Evolutionary conservation across 2,113 vertebrate genomes (phyloP).

Genomic region (Eulemur macaco): DNA sequence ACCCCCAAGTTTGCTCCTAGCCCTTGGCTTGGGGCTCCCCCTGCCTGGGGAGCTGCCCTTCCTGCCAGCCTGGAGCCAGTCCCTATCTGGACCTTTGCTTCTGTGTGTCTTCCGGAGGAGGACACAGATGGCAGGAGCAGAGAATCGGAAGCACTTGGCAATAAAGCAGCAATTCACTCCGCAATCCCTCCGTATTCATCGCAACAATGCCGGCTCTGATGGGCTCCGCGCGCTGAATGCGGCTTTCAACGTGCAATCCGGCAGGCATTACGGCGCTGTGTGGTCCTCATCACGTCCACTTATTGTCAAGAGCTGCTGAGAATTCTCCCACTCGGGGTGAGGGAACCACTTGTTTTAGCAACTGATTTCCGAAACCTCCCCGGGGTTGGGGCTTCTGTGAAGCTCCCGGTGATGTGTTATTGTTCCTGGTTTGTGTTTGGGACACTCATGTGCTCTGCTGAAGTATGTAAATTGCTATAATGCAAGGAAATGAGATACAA

Average conservation of each 20-base stretch:
- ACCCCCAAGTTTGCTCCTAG: neutral
- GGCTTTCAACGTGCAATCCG: conserved; percentile 88
- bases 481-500: conserved; percentile 86
- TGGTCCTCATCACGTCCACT: conserved; percentile 87
- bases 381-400: conserved; percentile 69
- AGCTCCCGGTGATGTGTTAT: conserved; percentile 80
- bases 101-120: conserved; percentile 75
- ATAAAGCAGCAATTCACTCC: conserved; percentile 84
- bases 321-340: conserved; percentile 83
- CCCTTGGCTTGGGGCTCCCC: conserved; percentile 21
- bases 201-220: conserved; percentile 88
- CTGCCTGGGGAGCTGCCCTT: neutral
- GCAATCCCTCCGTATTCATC: conserved; percentile 88
- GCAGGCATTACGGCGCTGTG: conserved; percentile 82
- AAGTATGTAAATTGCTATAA: conserved; percentile 86
- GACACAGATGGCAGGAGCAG: conserved; percentile 87
- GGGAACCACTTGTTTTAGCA: conserved; percentile 86
- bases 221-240: conserved; percentile 86
- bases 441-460: conserved; percentile 80
- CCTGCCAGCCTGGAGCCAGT: neutral
- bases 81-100: conserved; percentile 79
- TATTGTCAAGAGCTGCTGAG: conserved; percentile 87
- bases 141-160: conserved; percentile 87
- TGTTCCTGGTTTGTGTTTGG: conserved; percentile 85
- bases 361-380: conserved; percentile 84